These are phyloP conservation scores for Papilio polyxenes DNA, from an alignment of 1,140 invertebrate species.

Conservation along the genomic window DNA sequence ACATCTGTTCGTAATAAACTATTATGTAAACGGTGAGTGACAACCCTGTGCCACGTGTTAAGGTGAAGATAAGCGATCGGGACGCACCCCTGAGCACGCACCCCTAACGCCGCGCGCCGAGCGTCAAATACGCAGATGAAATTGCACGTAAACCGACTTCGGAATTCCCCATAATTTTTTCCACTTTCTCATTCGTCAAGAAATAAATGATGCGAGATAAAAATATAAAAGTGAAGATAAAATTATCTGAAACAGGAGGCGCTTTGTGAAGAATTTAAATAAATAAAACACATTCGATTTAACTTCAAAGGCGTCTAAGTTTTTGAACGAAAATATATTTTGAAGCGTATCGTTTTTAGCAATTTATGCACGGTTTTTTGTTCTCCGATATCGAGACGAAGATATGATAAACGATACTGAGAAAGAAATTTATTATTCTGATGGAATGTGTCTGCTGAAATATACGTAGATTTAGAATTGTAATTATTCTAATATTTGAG, in stretches of 20 bases:
- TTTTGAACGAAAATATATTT: conserved; percentile 18
- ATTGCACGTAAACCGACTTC: conserved; percentile 46
- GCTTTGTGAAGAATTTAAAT: conserved; percentile 43
- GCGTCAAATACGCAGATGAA: conserved; percentile 43
- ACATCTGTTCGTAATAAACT: not conserved
- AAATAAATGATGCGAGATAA: conserved; percentile 39
- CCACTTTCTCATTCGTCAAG: conserved; percentile 45
- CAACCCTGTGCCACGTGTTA: conserved; percentile 7
- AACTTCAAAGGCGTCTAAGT: conserved; percentile 43
- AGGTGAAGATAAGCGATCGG: conserved; percentile 8
- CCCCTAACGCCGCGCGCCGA: not conserved
- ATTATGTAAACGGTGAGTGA: not conserved
- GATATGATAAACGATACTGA: not conserved
- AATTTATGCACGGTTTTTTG: conserved; percentile 33
- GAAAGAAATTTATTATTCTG: not conserved
- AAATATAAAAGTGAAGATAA: conserved; percentile 20
- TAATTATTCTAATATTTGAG: conserved; percentile 1
- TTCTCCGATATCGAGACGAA: not conserved
- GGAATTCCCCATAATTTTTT: conserved; percentile 42
- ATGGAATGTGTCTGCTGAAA: not conserved
- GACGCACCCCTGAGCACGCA: not conserved
- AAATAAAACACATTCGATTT: conserved; percentile 48
- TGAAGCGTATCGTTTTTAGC: conserved; percentile 18
- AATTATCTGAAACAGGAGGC: conserved; percentile 11
- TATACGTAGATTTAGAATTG: not conserved